These are phyloP conservation scores for Xenotilapia leptura DNA, from an alignment of 2,113 vertebrate genomes.

Conservation along the genomic window DNA sequence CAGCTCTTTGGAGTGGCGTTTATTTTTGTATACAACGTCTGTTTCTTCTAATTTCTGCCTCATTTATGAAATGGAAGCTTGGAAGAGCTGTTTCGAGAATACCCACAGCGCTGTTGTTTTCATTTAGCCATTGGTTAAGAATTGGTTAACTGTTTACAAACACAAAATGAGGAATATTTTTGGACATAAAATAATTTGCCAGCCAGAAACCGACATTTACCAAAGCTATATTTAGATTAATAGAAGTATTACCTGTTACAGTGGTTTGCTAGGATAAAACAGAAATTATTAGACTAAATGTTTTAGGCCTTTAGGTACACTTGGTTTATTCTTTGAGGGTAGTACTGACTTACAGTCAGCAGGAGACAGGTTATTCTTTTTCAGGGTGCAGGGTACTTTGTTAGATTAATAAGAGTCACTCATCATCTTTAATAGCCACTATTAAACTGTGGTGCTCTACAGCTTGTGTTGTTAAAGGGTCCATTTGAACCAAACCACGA, in stretches of 20 bases:
- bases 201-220: rapidly evolving
- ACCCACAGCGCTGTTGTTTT: not conserved
- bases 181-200: not conserved
- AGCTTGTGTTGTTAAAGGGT: not conserved
- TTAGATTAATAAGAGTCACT: not conserved
- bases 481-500: not conserved
- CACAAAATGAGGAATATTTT: not conserved
- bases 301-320: not conserved
- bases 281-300: not conserved
- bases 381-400: not conserved
- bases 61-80: not conserved
- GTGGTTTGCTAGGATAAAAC: not conserved
- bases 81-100: not conserved
- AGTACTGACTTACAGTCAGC: not conserved
- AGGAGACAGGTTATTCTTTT: not conserved
- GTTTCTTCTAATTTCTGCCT: not conserved
- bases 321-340: not conserved
- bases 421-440: not conserved
- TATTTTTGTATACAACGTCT: not conserved
- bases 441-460: not conserved
- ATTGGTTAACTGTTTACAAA: not conserved
- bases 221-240: not conserved
- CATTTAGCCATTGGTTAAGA: not conserved
- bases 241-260: not conserved
- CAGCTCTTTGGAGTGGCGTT: not conserved